Conservation (phyloP, 2,113 vertebrate genomes). For the Jacana jacana region DNA sequence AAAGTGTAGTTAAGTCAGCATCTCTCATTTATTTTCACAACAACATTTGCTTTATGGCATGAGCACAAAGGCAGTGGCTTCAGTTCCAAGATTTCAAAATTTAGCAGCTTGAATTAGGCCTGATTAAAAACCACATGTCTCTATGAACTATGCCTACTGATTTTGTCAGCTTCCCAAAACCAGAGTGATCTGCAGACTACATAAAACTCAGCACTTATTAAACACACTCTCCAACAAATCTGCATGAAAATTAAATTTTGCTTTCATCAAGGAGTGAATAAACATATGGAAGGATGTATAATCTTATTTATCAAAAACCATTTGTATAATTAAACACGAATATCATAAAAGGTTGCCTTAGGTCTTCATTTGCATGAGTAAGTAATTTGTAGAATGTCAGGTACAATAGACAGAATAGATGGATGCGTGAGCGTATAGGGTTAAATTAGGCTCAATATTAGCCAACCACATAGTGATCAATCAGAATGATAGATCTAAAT, state of each 20-base stretch:
- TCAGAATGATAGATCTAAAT: constrained; percentile 99
- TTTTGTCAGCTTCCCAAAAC: constrained; percentile 69
- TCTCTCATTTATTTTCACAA: not conserved
- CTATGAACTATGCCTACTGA: not conserved
- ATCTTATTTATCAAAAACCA: constrained; percentile 98
- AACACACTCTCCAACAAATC: constrained; percentile 82
- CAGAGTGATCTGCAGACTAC: constrained; percentile 74
- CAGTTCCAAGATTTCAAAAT: constrained; percentile 14
- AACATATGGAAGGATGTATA: constrained; percentile 87
- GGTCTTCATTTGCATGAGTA: constrained; percentile 97
- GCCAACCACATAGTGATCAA: constrained; percentile 96
- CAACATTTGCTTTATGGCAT: not conserved
- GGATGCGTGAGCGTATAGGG: constrained; percentile 90
- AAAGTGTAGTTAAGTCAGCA: not conserved
- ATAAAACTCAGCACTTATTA: constrained; percentile 92
- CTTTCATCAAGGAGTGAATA: constrained; percentile 92
- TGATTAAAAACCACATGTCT: constrained; percentile 31
- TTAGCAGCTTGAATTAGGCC: constrained; percentile 13
- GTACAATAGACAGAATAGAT: constrained; percentile 91
- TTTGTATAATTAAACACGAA: constrained; percentile 98
- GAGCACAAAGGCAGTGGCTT: not conserved
- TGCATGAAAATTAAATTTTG: constrained; percentile 99
- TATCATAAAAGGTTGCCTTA: constrained; percentile 89
- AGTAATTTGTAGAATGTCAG: constrained; percentile 99
- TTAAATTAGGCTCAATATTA: constrained; percentile 99